These are phyloP conservation scores for Ctenosaura bakeri DNA, from an alignment of 2,797 vertebrate species.

Conservation along the genomic window DNA sequence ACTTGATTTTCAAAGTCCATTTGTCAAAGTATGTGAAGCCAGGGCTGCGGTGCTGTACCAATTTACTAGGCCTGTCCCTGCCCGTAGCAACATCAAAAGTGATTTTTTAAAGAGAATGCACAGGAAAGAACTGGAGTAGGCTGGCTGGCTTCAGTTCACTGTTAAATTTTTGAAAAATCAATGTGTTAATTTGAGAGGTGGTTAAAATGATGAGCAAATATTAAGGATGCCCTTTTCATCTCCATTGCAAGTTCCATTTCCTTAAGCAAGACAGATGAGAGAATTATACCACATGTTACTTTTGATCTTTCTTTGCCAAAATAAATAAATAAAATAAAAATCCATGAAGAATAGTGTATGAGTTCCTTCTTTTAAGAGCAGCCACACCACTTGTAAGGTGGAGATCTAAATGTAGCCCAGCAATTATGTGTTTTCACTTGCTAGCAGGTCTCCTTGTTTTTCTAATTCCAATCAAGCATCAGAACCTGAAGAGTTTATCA, in stretches of 20 bases:
- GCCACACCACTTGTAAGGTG: not conserved
- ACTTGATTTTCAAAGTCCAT: not conserved
- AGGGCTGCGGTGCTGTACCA: not conserved
- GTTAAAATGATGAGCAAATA: slow-evolving; percentile 38
- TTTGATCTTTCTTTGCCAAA: slow-evolving; percentile 43
- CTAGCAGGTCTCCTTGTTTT: not conserved
- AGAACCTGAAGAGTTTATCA: not conserved
- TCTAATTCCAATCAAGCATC: not conserved
- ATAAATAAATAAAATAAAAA: slow-evolving; percentile 20
- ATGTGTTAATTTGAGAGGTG: slow-evolving; percentile 39
- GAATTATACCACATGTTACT: slow-evolving; percentile 51
- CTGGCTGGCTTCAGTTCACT: not conserved
- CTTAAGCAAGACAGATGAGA: slow-evolving; percentile 54
- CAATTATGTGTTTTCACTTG: not conserved
- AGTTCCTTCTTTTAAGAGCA: not conserved
- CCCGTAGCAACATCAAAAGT: not conserved
- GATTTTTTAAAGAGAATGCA: not conserved
- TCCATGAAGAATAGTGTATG: slow-evolving; percentile 20
- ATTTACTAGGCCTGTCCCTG: not conserved
- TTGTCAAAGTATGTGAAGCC: not conserved
- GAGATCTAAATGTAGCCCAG: not conserved
- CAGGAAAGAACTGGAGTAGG: no score
- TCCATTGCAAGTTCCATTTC: slow-evolving; percentile 43
- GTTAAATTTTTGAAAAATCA: not conserved
- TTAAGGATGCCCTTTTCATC: slow-evolving; percentile 29